Base-by-base conservation (phyloP, 2,888 invertebrate species). In the Caenorhabditis sp. region DNA sequence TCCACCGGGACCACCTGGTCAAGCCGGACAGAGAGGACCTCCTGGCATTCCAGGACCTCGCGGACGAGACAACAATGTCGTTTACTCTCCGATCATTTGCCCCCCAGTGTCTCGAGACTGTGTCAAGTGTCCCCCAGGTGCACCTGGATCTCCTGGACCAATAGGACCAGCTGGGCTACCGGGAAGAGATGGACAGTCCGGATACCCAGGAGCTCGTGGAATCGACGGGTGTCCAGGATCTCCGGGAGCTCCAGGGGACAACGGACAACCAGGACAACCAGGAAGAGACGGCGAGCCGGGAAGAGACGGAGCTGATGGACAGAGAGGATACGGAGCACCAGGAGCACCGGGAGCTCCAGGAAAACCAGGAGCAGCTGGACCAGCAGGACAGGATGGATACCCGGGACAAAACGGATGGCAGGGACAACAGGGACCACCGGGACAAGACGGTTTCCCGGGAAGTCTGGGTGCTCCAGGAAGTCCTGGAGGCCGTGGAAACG, bases 1-100 rank as follows among this genome's bases (percentile, higher is more conserved):
- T 32, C 87, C 88, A n/a, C 83, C 88, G 4, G 88, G 87, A 67
- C 87, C 86, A 20, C 82, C 83, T n/a, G 88, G 88, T 67, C 80
- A 83, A 18, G 76, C 86, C 8, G 88, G 88, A 51, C 68, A 71
- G 40, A 55, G 70, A 32, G 83, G 87, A 22, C 56, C 62, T 15
- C 83, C 88, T 9, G 88, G 88, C 44, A 55, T 56, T 28, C 67
- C 51, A 4, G 76, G 85, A 50, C 62, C 71, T 13, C 74, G 65
- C n/a, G 85, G 85, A 71, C 37, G 62, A 9, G 85, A 85, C 62
- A 74, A 71, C 55, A 69, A 60, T 22, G 51, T 62, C 47, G 71
- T 65, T 53, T 83, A 80, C 55, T 71, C 85, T 22, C 81, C 85
- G 20, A 53, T 83, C 64, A 85, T 74, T 13, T 85, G 85, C 58